Evolutionary conservation across 2,888 invertebrate genomes (phyloP).

Genomic region (Eremobia ochroleuca): DNA sequence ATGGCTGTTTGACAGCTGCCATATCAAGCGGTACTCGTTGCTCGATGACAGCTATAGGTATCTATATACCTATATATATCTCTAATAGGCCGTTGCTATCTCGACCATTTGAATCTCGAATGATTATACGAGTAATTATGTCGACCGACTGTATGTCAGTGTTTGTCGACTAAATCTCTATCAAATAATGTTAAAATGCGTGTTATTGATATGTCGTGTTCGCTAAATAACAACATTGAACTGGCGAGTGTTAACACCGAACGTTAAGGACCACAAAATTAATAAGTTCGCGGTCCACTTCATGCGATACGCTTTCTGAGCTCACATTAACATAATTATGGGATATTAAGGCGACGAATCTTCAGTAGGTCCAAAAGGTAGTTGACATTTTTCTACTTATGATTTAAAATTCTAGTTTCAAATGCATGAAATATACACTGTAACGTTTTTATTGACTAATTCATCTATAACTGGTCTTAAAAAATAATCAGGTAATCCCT

Average conservation of each 20-base stretch:
- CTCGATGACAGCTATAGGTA: too few relatives aligned
- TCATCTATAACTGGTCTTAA: too few relatives aligned
- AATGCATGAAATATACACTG: too few relatives aligned
- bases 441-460: too few relatives aligned
- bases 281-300: conserved; percentile 34
- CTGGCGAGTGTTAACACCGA: conserved; percentile 63
- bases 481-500: too few relatives aligned
- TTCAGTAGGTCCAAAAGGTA: background rate
- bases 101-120: background rate
- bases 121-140: too few relatives aligned
- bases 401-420: too few relatives aligned
- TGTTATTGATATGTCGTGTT: conserved; percentile 55
- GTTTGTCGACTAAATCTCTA: conserved; percentile 1
- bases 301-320: conserved; percentile 30
- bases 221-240: conserved; percentile 62
- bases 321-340: conserved; percentile 2
- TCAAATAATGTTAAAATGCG: conserved; percentile 54
- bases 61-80: too few relatives aligned
- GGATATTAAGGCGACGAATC: background rate
- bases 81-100: conserved; percentile 3
- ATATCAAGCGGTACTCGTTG: conserved; percentile 26
- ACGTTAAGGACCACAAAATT: conserved; percentile 55
- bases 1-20: conserved; percentile 24
- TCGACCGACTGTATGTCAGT: background rate
- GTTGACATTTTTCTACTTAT: too few relatives aligned